phyloP scores from a whole-genome alignment of 2,113 vertebrate species.

The Erythrocercus mccallii region DNA sequence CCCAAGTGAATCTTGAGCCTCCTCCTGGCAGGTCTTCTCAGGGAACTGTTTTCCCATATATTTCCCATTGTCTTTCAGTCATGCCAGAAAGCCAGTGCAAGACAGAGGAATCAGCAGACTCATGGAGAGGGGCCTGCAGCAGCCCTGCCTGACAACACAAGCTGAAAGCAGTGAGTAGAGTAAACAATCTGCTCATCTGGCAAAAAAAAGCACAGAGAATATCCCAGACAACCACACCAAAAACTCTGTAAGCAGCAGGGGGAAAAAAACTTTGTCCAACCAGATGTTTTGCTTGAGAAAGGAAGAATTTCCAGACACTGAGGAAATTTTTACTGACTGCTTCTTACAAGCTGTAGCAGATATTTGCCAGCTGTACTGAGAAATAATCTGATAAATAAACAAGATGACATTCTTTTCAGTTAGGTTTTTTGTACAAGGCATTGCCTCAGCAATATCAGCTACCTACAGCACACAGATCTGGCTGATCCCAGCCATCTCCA shows the following conservation, averaged over 20 bases:
- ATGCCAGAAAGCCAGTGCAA: background rate
- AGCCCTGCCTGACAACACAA: background rate
- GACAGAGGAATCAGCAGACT: background rate
- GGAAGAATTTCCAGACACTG: background rate
- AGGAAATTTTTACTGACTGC: background rate
- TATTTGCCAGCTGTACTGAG: background rate
- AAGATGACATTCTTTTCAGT: background rate
- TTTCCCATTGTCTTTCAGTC: rapidly evolving
- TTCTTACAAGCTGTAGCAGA: conserved; percentile 1
- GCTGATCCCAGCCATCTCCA: background rate
- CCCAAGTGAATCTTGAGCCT: background rate
- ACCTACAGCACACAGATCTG: background rate
- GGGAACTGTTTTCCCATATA: background rate
- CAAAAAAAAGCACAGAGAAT: background rate
- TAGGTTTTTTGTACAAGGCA: background rate
- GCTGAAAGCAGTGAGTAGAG: background rate
- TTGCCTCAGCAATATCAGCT: background rate
- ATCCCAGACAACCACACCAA: background rate
- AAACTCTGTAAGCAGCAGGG: background rate
- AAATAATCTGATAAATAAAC: conserved; percentile 23
- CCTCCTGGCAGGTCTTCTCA: background rate
- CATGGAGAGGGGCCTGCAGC: background rate
- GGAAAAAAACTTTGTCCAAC: background rate
- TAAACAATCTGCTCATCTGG: background rate
- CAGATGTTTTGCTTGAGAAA: background rate